phyloP scores from a whole-genome alignment of 2,113 vertebrate species.

The Orthonyx spaldingii region DNA sequence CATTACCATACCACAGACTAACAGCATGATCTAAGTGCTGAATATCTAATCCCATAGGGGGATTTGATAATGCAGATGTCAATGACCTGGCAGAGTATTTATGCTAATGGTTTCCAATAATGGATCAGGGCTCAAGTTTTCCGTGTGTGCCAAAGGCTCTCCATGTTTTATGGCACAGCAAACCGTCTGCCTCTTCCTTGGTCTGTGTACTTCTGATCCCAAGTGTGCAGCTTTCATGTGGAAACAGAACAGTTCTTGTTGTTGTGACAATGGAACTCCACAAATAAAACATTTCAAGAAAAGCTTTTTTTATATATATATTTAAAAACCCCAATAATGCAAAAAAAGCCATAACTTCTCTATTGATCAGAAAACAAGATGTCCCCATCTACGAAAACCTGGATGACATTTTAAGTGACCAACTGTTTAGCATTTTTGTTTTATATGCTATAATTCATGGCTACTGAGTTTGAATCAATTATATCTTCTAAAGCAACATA shows the following conservation, averaged over 20 bases:
- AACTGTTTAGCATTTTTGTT: neutral
- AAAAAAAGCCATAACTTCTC: neutral
- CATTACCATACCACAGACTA: neutral
- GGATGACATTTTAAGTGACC: neutral
- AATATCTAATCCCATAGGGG: neutral
- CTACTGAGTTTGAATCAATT: neutral
- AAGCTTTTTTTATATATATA: neutral
- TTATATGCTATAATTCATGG: neutral
- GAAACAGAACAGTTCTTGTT: neutral
- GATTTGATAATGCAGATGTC: neutral
- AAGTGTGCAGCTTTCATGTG: neutral
- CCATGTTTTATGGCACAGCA: neutral
- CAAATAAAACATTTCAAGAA: neutral
- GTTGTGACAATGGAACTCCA: neutral
- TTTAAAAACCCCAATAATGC: neutral
- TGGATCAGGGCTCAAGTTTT: neutral
- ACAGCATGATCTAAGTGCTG: neutral
- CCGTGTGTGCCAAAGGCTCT: neutral
- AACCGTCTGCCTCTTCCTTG: neutral
- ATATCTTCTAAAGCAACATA: neutral
- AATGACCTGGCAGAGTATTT: neutral
- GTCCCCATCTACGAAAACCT: neutral
- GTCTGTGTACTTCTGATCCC: neutral
- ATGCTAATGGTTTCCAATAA: slow-evolving; percentile 5
- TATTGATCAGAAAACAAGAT: neutral